Conservation (phyloP, 2,888 invertebrate species). For the Cheilosia scutellata region DNA sequence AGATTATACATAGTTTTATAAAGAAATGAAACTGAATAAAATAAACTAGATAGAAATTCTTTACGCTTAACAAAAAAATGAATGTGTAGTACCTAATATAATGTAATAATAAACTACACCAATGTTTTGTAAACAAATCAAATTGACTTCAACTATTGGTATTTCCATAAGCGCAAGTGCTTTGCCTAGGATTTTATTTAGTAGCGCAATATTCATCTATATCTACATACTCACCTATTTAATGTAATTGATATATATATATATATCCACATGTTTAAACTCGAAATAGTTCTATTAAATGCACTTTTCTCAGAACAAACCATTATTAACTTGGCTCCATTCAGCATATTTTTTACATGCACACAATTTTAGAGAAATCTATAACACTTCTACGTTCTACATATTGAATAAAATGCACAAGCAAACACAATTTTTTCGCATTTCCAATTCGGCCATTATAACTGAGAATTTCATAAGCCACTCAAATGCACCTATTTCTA, state of each 20-base stretch:
- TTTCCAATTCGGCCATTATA: constrained; percentile 38
- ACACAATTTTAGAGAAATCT: neutral
- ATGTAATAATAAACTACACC: constrained; percentile 13
- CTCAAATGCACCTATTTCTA: neutral
- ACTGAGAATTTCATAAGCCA: neutral
- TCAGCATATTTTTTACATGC: neutral
- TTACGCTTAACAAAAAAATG: neutral
- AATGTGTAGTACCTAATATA: neutral
- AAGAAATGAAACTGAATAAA: too few relatives aligned
- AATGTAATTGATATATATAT: too few relatives aligned
- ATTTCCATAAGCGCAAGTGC: neutral
- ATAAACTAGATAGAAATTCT: neutral
- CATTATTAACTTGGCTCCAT: neutral
- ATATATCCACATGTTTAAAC: too few relatives aligned
- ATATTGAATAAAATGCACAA: neutral
- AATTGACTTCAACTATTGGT: neutral
- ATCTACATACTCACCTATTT: too few relatives aligned
- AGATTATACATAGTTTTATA: too few relatives aligned
- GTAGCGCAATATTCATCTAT: neutral
- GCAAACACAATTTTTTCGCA: constrained; percentile 2
- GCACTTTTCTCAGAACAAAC: neutral
- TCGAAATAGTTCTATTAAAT: too few relatives aligned
- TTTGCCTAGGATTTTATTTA: neutral
- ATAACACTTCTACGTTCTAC: neutral
- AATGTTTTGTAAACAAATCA: constrained; percentile 61